These are phyloP conservation scores for Umimayanthus chanpuru DNA, from an alignment of 92 coral and sea anemone species.

Conservation along the genomic window DNA sequence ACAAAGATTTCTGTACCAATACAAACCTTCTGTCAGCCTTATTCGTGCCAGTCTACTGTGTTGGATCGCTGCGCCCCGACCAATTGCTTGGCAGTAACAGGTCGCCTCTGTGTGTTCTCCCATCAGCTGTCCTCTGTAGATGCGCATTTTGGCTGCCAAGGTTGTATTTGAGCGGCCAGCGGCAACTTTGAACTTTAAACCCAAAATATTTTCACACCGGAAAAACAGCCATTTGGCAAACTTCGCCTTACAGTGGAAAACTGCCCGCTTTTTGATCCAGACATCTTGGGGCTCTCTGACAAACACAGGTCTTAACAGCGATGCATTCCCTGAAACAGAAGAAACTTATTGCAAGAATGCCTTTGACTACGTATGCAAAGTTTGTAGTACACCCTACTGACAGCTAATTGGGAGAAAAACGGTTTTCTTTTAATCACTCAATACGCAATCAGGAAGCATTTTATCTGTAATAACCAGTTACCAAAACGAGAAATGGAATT, in stretches of 20 bases:
- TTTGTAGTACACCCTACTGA: no score
- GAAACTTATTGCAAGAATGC: neutral
- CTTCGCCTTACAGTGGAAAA: conserved; percentile 5
- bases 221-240: conserved; percentile 25
- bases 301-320: neutral
- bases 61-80: conserved; percentile 23
- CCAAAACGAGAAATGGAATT: no score
- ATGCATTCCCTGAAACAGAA: neutral
- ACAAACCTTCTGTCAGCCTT: conserved; percentile 8
- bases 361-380: no score
- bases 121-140: conserved; percentile 19
- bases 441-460: no score
- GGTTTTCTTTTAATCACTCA: no score
- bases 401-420: no score
- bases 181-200: conserved; percentile 15
- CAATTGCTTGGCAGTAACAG: conserved; percentile 39
- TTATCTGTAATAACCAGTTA: no score
- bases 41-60: conserved; percentile 29
- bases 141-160: conserved; percentile 10
- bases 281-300: conserved; percentile 3
- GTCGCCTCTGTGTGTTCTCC: conserved; percentile 1
- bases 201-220: neutral
- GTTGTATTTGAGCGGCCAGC: neutral
- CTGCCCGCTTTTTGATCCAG: neutral
- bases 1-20: neutral